Percentiles rank a stretch among this genome's conserved stretches.
phyloP scores from a whole-genome alignment of 2,797 vertebrate genomes.

The Micropoecilia bifurca region DNA sequence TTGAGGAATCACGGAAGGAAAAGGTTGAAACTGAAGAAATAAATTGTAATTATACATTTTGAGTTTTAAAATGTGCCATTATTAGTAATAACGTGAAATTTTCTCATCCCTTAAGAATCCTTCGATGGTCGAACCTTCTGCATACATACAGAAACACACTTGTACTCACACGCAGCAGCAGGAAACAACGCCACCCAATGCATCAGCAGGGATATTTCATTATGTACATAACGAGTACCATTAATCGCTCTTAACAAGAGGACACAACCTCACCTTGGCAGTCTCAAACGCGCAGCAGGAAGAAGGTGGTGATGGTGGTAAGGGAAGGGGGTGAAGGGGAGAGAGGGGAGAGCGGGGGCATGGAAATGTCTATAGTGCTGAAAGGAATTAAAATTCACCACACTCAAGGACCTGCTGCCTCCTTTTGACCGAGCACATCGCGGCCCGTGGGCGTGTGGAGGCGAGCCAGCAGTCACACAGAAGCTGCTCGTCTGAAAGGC shows the following conservation, averaged over 20 bases:
- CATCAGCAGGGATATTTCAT: constrained; percentile 84
- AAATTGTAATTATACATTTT: not conserved
- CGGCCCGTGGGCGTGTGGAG: constrained; percentile 54
- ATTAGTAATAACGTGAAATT: not conserved
- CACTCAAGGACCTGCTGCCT: constrained; percentile 74
- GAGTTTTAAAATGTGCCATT: not conserved
- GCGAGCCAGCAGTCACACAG: constrained; percentile 59
- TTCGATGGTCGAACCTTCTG: not conserved
- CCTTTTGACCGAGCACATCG: constrained; percentile 66
- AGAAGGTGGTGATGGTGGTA: constrained; percentile 39
- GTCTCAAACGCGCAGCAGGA: constrained; percentile 75
- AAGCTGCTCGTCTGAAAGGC: constrained; percentile 51
- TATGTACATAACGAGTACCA: constrained; percentile 85
- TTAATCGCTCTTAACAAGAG: constrained; percentile 87
- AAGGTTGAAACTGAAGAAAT: not conserved
- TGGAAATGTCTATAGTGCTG: constrained; percentile 68
- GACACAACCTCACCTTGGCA: constrained; percentile 85
- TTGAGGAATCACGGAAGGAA: not conserved
- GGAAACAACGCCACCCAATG: constrained; percentile 73
- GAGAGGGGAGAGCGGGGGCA: constrained; percentile 25
- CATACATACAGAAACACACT: not conserved
- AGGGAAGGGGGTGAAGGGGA: not conserved
- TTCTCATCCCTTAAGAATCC: not conserved
- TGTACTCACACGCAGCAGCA: constrained; percentile 12
- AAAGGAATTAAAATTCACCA: constrained; percentile 79